These are phyloP conservation scores for Pseudoips prasinana DNA, from an alignment of 2,888 invertebrate species.

Conservation along the genomic window DNA sequence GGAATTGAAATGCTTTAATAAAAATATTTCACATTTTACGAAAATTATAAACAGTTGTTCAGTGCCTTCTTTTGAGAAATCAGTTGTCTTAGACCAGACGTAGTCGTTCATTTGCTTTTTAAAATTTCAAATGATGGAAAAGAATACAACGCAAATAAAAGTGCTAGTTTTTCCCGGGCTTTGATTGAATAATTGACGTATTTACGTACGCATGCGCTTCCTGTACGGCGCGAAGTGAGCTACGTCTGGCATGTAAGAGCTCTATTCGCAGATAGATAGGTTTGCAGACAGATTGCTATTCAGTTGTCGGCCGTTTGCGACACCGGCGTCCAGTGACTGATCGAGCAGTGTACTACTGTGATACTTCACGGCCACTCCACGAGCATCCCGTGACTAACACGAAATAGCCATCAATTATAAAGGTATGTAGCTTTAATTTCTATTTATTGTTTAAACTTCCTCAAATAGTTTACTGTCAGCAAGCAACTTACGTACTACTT, in stretches of 20 bases:
- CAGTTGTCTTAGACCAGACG: too few species aligned
- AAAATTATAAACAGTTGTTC: too few species aligned
- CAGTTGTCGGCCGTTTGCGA: conserved; percentile 32
- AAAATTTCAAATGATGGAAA: too few species aligned
- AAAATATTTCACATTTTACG: too few species aligned
- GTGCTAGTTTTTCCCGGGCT: conserved; percentile 57
- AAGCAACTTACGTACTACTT: conserved; percentile 9
- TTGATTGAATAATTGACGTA: conserved; percentile 59
- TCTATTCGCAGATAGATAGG: conserved; percentile 16
- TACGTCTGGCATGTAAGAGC: conserved; percentile 24
- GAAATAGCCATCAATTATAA: conserved; percentile 7
- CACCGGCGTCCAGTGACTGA: conserved; percentile 22
- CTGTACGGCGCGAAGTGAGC: conserved; percentile 55
- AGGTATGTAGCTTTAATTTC: conserved; percentile 20
- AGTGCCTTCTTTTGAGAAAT: too few species aligned
- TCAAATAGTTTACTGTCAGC: conserved; percentile 6
- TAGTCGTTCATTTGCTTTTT: too few species aligned
- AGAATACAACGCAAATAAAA: too few species aligned
- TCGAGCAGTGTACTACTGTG: conserved; percentile 9
- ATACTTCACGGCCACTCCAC: conserved; percentile 13
- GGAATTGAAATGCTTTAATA: too few species aligned
- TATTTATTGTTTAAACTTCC: neutral
- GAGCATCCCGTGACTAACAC: conserved; percentile 8
- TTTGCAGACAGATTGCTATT: conserved; percentile 21
- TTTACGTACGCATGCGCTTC: conserved; percentile 60